Percentiles rank a stretch among this genome's conserved stretches.
phyloP scores from a whole-genome alignment of 2,113 vertebrate genomes.

The Motacilla alba region DNA sequence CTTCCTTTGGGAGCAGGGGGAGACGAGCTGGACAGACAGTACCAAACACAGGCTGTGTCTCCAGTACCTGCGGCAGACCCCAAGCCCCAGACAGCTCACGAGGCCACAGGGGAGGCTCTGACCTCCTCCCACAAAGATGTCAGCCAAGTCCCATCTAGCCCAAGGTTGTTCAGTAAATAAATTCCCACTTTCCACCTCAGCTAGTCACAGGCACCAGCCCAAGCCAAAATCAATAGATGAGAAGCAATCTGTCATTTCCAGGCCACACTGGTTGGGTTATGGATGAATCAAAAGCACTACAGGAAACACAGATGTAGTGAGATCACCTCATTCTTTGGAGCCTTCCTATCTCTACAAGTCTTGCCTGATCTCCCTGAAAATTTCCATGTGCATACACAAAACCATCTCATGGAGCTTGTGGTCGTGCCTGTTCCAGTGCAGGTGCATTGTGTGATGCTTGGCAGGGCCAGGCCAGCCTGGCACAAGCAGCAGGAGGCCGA shows the following conservation, averaged over 20 bases:
- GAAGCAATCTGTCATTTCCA: constrained; percentile 26
- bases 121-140: not conserved
- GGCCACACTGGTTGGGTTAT: not conserved
- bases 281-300: not conserved
- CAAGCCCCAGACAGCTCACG: not conserved
- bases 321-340: constrained; percentile 35
- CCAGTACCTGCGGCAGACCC: not conserved
- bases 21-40: fast-evolving
- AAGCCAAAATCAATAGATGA: constrained; percentile 33
- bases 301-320: constrained; percentile 25
- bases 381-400: not conserved
- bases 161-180: not conserved
- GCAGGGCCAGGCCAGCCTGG: not conserved
- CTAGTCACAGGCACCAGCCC: not conserved
- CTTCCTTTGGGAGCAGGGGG: not conserved
- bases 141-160: not conserved
- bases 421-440: fast-evolving
- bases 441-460: fast-evolving
- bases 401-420: fast-evolving
- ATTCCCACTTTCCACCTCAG: constrained; percentile 1
- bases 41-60: fast-evolving
- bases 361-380: not conserved
- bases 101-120: not conserved
- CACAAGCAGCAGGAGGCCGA: not conserved
- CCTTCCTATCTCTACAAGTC: not conserved